Conservation (phyloP, 2,888 invertebrate species). For the Adelognathus sp. region DNA sequence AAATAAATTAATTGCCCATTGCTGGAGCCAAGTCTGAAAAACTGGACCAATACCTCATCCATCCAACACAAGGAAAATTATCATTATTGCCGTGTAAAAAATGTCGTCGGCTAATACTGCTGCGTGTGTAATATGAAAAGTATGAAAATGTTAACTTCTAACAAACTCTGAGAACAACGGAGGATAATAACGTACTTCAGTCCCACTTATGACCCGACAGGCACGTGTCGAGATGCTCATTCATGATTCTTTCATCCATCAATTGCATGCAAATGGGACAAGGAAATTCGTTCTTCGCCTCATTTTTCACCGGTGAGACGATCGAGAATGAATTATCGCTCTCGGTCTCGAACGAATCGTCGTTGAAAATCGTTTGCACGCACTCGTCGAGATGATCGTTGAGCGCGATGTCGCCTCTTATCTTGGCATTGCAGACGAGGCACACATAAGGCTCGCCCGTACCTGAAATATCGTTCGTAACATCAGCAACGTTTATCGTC, state of each 20-base stretch:
- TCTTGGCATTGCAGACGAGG: slow-evolving; percentile 70
- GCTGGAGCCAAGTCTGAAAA: background rate
- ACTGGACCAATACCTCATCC: background rate
- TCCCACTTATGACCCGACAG: slow-evolving; percentile 56
- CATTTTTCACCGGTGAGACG: slow-evolving; percentile 42
- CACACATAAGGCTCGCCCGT: slow-evolving; percentile 62
- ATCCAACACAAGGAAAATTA: background rate
- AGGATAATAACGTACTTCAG: slow-evolving; percentile 26
- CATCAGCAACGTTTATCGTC: background rate
- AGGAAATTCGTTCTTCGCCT: slow-evolving; percentile 78
- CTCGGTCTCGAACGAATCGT: slow-evolving; percentile 72
- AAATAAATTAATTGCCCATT: background rate
- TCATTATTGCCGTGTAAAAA: background rate
- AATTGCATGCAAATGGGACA: slow-evolving; percentile 85
- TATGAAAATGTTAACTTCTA: background rate
- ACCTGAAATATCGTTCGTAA: slow-evolving; percentile 7
- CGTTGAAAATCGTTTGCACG: slow-evolving; percentile 79
- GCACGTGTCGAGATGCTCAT: slow-evolving; percentile 84
- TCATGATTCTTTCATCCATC: slow-evolving; percentile 83
- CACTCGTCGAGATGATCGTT: slow-evolving; percentile 81
- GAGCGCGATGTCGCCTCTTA: slow-evolving; percentile 69
- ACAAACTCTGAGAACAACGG: background rate
- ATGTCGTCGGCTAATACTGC: background rate
- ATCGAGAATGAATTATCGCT: slow-evolving; percentile 62
- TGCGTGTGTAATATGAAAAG: background rate